Evolutionary conservation across 2,797 vertebrate species (phyloP), one percentile per base, ranked within the genome.

Genomic region (Remorina albescens): DNA sequence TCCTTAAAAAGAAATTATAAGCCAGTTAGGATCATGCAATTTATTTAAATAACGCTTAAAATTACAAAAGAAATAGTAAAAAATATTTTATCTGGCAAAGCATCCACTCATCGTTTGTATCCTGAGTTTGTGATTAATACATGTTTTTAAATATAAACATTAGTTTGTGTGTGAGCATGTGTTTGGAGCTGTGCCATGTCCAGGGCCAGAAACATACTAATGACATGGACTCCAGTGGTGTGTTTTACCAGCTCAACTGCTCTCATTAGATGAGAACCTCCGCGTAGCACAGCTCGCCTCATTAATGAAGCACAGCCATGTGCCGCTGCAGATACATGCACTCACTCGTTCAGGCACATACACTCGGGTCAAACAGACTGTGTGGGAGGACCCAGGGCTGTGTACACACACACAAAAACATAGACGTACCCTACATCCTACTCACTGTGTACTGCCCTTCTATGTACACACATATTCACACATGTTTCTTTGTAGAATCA

Each of bases 261-360:
- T 98, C 97, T 98, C 96, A 98, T 98, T 97, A 98, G 97, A 97
- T 95, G 95, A 96, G 94, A 96, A 93, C 90, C 88, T 89, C 93
- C 94, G 94, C 95, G 95, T 96, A 94, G 95, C 95, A 89, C 93
- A 94, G 92, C 95, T 82, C 84, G 81, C 83, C 93, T 98, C 96
- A 97, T 99, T 98, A 99, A 97, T 96, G 96, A 98, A 96, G 95
- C 95, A 94, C 93, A 95, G 95, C 96, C 97, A 96, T 97, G 97
- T 98, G 96, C 96, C 95, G 95, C 95, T 96, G 95, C 95, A 96
- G 95, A 94, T 80, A 83, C 83, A 71, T 78, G 67, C 78, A 61
- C 89, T 82, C 84, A 61, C 86, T 84, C 72, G 65, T 73, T 83
- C 80, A 72, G 63, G 84, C 87, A 76, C 86, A 89, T 64, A 84